Evolutionary conservation across 2,888 invertebrate genomes (phyloP), one percentile per base, ranked within the genome.

Genomic region (Pomacea canaliculata): DNA sequence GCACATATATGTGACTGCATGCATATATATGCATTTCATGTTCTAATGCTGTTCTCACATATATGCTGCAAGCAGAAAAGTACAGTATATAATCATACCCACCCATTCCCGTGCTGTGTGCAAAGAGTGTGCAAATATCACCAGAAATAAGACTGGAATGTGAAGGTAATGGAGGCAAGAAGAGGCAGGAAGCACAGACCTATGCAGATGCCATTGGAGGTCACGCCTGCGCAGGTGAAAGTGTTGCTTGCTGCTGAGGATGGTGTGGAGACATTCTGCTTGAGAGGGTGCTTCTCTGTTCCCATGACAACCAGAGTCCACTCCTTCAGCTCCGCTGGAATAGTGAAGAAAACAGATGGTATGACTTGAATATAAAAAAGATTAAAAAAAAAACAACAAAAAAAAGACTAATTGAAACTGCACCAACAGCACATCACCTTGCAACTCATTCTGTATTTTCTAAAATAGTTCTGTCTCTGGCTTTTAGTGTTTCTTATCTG

Each of bases 231-330:
- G 78, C 87, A 88, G 37, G 84, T 82, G 78, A 85, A 83, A 37
- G 85, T 78, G 59, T 77, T 77, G n/a, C 81, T 81, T 16, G 83
- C 73, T 49, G 81, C 78, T 13, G 81, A 74, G 12, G 83, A 79
- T 4, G 82, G 82, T 12, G 84, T 82, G 16, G 74, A 74, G 2
- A 84, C 78, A 68, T 86, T 84, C 66, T 84, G 81, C 56, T 82
- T 83, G 79, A 84, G 84, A 10, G 87, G 86, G 70, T 87, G 85
- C 7, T 81, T 78, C 18, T 79, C 80, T 10, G 88, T 87, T 59
- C 88, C 88, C 80, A 83, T 84, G 59, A 87, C 80, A n/a, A 85
- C 84, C 73, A 88, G 81, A n/a, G 85, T 83, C 87, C 87, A 88
- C 67, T 87, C 85, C 73, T 86, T 85, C 68, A 88, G 79, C 78